Base-by-base conservation (phyloP, 2,888 invertebrate species). In the Epinotia demarniana region DNA sequence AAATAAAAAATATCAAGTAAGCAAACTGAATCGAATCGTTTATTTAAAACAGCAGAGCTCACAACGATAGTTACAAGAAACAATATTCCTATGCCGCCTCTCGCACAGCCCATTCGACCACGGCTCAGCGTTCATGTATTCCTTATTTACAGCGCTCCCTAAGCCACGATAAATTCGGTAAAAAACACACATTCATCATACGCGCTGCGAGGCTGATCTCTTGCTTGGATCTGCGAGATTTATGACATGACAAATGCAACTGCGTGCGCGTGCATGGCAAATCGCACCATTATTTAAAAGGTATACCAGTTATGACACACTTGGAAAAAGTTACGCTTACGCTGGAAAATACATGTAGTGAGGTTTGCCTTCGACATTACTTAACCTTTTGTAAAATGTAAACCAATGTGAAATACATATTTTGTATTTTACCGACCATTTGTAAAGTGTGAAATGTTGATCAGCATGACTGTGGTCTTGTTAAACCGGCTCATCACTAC, bases 161-260 rank as follows among this genome's bases (percentile, higher is more conserved):
- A 81, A 82, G 79, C 81, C 79, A 79, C 81, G 81, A 87, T 89
- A 85, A 85, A 87, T 87, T 86, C 84, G 76, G 83, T 86, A 86
- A 90, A 89, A 90, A 89, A 89, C 84, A 87, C 78, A 86, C 90
- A 92, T 92, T 90, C 87, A 89, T 92, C 92, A 92, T 92, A 85
- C 80, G 79, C 77, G 79, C 77, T 79, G 83, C 80, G 80, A 79
- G 83, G 80, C 79, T 90, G 91, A 91, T 91, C 92, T 91, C 86
- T 80, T 82, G 80, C 70, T 75, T 77, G 90, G 90, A 91, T 92
- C 90, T 88, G 81, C 77, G 81, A 88, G 90, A 92, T 92, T 92
- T 92, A 92, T 90, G 86, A 85, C 81, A 84, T 84, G 85, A 85
- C 86, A 85, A 80, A 80, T 82, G 60, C 67, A 67, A 63, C 57